A percentile compares a stretch with the other conserved stretches of the same genome.
phyloP scores from a whole-genome alignment of 1,140 invertebrate species.

The Eufriesea mexicana region DNA sequence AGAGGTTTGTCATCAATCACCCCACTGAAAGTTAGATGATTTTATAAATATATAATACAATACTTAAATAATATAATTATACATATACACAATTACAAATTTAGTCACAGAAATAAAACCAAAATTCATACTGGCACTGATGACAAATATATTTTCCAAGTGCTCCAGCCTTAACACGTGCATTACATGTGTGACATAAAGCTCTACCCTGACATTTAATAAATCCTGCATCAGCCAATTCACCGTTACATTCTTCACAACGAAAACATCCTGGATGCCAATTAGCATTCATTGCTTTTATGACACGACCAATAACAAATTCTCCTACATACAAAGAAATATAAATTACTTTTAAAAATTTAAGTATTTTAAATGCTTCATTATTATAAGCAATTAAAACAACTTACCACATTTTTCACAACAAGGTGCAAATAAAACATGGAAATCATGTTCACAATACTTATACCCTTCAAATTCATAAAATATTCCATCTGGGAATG shows the following conservation, averaged over 20 bases:
- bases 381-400: conserved; percentile 29
- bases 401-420: conserved; percentile 96
- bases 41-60: not conserved
- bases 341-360: conserved; percentile 25
- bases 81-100: conserved; percentile 3
- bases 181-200: conserved; percentile 98
- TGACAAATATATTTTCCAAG: conserved; percentile 98
- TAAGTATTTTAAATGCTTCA: conserved; percentile 30
- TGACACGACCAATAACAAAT: conserved; percentile 98
- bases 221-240: conserved; percentile 98
- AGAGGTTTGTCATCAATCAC: conserved; percentile 98
- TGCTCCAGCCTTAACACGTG: conserved; percentile 96
- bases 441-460: conserved; percentile 99
- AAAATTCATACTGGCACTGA: conserved; percentile 95
- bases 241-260: conserved; percentile 95
- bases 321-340: conserved; percentile 85
- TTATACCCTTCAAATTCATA: conserved; percentile 99
- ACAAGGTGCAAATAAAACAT: conserved; percentile 98
- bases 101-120: conserved; percentile 25
- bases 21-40: conserved; percentile 84
- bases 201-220: conserved; percentile 96
- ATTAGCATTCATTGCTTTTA: conserved; percentile 99
- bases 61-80: conserved; percentile 1
- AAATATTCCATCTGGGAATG: conserved; percentile 98
- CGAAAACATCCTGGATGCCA: conserved; percentile 99